Conservation (phyloP, 23 tunicate species). For the Trididemnum clinides region DNA sequence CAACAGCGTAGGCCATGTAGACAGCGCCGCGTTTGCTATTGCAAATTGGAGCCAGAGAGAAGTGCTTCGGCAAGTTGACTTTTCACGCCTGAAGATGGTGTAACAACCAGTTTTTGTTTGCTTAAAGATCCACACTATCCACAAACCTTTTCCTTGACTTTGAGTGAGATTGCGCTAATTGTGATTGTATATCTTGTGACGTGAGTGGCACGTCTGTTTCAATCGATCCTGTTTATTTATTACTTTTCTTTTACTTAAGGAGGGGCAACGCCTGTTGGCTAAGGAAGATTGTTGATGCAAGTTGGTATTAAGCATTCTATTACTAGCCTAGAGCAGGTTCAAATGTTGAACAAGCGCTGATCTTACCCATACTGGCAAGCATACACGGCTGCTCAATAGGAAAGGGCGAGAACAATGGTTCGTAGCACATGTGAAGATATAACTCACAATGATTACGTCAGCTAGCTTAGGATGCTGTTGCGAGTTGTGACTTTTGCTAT, state of each 20-base stretch:
- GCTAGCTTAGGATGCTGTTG: not conserved
- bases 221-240: not conserved
- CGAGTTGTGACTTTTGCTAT: slow-evolving; percentile 1
- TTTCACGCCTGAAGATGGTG: too few relatives aligned
- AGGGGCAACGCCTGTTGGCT: not conserved
- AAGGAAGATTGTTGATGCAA: not conserved
- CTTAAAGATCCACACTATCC: not conserved
- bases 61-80: too few relatives aligned
- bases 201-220: not conserved
- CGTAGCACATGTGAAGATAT: not conserved
- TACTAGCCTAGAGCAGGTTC: not conserved
- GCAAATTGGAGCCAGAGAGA: too few relatives aligned
- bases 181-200: not conserved
- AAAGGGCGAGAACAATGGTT: too few relatives aligned
- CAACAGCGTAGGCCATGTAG: too few relatives aligned
- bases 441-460: not conserved
- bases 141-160: not conserved
- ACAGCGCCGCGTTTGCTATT: too few relatives aligned
- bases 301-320: slow-evolving; percentile 12
- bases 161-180: not conserved
- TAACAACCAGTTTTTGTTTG: too few relatives aligned
- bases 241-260: not conserved
- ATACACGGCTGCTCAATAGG: not conserved
- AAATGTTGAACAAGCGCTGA: not conserved
- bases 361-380: not conserved